phyloP scores from a whole-genome alignment of 2,797 vertebrate genomes.

The Varecia variegata region DNA sequence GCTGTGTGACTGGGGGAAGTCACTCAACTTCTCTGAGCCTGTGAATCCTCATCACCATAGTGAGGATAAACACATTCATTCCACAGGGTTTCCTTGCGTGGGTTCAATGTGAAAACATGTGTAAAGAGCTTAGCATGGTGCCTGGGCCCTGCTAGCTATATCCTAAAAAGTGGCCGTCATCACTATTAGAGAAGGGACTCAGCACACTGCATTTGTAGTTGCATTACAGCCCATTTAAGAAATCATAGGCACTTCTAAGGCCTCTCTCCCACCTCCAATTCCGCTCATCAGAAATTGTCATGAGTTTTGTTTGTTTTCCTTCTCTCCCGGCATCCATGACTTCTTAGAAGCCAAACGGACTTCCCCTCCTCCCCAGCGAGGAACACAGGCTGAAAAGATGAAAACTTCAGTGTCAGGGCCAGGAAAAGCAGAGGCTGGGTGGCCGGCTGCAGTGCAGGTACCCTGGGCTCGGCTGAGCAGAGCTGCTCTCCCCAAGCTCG shows the following conservation, averaged over 20 bases:
- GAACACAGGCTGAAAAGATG: not conserved
- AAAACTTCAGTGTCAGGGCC: not conserved
- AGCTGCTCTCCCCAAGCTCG: not conserved
- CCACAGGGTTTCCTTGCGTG: not conserved
- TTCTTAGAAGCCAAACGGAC: not conserved
- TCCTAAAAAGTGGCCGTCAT: not conserved
- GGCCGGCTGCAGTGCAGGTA: not conserved
- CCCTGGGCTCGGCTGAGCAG: not conserved
- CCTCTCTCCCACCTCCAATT: not conserved
- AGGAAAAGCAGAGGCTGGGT: not conserved
- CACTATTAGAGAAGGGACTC: not conserved
- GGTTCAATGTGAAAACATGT: not conserved
- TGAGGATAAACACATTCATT: not conserved
- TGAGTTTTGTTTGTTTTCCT: not conserved
- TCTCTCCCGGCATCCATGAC: not conserved
- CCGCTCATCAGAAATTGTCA: not conserved
- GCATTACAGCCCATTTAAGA: not conserved
- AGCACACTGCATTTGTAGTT: not conserved
- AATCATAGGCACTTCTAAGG: not conserved
- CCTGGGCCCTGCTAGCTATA: not conserved
- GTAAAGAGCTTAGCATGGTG: not conserved
- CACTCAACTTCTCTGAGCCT: not conserved
- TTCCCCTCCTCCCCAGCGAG: not conserved
- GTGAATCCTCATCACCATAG: not conserved
- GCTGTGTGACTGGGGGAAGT: not conserved